A percentile compares a stretch with the other conserved stretches of the same genome.
Evolutionary conservation across 2,113 vertebrate species (phyloP).

Genomic region (Podilymbus podiceps): DNA sequence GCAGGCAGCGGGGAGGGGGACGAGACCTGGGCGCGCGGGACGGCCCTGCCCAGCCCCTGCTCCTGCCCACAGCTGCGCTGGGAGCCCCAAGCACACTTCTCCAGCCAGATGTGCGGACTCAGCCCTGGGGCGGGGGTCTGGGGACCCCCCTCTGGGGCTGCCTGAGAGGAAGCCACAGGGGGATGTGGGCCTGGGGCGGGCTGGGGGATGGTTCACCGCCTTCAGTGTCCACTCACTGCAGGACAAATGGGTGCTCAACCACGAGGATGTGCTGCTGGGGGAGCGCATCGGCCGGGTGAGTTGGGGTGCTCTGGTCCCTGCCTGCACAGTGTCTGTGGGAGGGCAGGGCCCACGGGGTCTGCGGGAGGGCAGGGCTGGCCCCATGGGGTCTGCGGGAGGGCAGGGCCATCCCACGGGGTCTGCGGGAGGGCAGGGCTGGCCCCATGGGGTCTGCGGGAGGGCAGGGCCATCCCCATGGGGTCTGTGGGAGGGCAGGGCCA

Average conservation of each 20-base stretch:
- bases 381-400: neutral
- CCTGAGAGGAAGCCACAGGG: neutral
- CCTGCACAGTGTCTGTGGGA: fast-evolving
- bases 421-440: neutral
- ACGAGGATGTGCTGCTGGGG: constrained; percentile 90
- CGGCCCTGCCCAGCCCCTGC: neutral
- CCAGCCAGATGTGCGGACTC: neutral
- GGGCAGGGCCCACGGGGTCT: neutral
- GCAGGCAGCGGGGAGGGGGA: neutral
- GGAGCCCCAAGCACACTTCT: neutral
- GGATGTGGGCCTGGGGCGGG: neutral
- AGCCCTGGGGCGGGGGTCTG: neutral
- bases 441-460: neutral
- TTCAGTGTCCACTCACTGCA: constrained; percentile 24
- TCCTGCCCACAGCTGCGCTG: neutral
- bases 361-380: neutral
- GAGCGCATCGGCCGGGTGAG: constrained; percentile 90
- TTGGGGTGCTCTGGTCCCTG: neutral
- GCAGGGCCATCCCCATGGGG: neutral
- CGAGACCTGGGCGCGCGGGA: fast-evolving
- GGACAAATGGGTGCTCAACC: constrained; percentile 97
- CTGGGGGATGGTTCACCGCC: neutral
- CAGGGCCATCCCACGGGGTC: neutral
- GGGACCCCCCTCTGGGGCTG: neutral
- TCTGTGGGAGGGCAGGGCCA: no score